Percentiles rank a stretch among this genome's conserved stretches.
These are phyloP conservation scores for Enteromius unitaeniatus DNA, from an alignment of 2,797 vertebrate genomes.

Conservation along the genomic window DNA sequence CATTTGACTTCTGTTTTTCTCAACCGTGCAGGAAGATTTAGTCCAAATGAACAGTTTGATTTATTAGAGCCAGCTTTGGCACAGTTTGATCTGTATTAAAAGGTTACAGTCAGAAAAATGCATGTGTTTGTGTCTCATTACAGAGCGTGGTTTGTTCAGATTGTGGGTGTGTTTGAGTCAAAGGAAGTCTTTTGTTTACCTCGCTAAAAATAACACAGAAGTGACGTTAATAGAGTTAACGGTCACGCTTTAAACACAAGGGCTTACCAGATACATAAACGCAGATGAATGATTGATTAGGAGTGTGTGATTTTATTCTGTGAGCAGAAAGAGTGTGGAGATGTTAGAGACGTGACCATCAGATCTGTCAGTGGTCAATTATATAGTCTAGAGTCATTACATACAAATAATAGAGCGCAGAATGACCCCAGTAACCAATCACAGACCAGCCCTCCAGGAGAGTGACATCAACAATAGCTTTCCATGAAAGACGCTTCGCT, in stretches of 20 bases:
- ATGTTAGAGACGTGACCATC: background rate
- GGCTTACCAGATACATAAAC: background rate
- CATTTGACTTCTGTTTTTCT: background rate
- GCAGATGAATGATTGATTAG: background rate
- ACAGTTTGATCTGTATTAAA: background rate
- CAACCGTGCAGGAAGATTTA: background rate
- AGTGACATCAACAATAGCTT: background rate
- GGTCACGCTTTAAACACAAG: background rate
- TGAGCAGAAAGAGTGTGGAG: background rate
- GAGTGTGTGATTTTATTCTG: background rate
- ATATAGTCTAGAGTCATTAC: background rate
- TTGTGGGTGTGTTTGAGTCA: conserved; percentile 1
- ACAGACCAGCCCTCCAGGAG: background rate
- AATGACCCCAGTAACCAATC: background rate
- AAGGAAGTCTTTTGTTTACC: background rate
- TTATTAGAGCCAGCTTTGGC: background rate
- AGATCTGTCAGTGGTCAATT: background rate
- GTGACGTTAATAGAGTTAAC: background rate
- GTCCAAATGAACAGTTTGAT: background rate
- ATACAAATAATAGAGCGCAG: background rate
- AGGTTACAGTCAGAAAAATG: background rate
- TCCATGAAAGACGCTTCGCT: background rate
- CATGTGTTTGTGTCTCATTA: background rate
- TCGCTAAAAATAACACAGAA: background rate
- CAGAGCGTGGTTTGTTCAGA: background rate